Conservation (phyloP, 2,888 invertebrate species). For the Ophion costatus region DNA sequence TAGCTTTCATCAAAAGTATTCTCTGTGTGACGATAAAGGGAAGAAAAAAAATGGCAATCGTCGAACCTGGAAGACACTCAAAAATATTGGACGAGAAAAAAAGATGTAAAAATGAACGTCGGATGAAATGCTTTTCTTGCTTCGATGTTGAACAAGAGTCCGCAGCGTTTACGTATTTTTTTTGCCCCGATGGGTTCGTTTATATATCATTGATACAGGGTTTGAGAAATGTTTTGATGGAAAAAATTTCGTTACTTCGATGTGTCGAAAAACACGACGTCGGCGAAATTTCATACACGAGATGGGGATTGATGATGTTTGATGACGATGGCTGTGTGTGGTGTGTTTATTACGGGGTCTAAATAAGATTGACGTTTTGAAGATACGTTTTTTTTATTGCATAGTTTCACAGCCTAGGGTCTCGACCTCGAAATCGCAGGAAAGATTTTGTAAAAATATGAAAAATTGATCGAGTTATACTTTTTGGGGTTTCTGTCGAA, state of each 20-base stretch:
- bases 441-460: too few relatives aligned
- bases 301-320: too few relatives aligned
- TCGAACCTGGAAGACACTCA: constrained; percentile 38
- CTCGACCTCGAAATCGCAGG: too few relatives aligned
- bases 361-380: not conserved
- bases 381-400: not conserved
- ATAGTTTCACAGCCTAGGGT: not conserved
- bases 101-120: not conserved
- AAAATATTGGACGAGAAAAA: constrained; percentile 38
- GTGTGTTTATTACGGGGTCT: too few relatives aligned
- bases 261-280: too few relatives aligned
- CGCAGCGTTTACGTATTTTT: not conserved
- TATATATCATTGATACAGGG: not conserved
- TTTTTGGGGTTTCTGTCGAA: too few relatives aligned
- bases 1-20: constrained; percentile 48
- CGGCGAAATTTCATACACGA: too few relatives aligned
- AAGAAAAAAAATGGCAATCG: constrained; percentile 36
- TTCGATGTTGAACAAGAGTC: not conserved
- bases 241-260: too few relatives aligned
- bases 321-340: too few relatives aligned
- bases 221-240: not conserved
- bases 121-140: not conserved
- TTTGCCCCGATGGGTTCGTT: not conserved
- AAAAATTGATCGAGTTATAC: too few relatives aligned
- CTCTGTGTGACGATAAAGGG: constrained; percentile 42